These are phyloP conservation scores for Sarcophaga caerulescens DNA, from an alignment of 2,888 invertebrate species.

Conservation along the genomic window DNA sequence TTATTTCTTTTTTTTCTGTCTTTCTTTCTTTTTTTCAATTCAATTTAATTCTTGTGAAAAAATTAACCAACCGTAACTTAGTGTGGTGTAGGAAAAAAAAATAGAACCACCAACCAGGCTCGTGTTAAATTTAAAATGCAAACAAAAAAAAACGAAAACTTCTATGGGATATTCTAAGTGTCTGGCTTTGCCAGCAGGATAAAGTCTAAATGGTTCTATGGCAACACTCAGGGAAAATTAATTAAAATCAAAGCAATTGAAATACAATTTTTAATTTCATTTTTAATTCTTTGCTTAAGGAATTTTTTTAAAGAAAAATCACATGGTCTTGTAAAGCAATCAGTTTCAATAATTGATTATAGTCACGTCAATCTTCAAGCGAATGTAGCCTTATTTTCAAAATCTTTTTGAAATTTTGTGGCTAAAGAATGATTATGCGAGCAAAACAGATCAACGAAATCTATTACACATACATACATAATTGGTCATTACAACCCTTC, in stretches of 20 bases:
- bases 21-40: neutral
- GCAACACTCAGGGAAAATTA: neutral
- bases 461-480: too few species aligned
- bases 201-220: neutral
- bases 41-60: conserved; percentile 59
- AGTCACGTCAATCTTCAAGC: too few species aligned
- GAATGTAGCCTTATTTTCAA: too few species aligned
- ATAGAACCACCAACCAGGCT: conserved; percentile 31
- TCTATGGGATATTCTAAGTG: neutral
- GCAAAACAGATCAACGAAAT: too few species aligned
- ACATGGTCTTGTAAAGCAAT: too few species aligned
- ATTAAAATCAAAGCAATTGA: neutral
- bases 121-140: conserved; percentile 42
- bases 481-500: too few species aligned
- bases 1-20: conserved; percentile 9
- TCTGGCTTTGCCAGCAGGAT: neutral
- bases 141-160: neutral
- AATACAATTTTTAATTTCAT: too few species aligned
- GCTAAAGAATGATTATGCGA: too few species aligned
- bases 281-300: too few species aligned
- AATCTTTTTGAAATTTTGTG: too few species aligned
- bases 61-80: conserved; percentile 56
- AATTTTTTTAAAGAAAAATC: too few species aligned
- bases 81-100: neutral
- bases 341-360: too few species aligned